Conservation (phyloP, 2,888 invertebrate genomes). For the Chymomyza caudatula region DNA sequence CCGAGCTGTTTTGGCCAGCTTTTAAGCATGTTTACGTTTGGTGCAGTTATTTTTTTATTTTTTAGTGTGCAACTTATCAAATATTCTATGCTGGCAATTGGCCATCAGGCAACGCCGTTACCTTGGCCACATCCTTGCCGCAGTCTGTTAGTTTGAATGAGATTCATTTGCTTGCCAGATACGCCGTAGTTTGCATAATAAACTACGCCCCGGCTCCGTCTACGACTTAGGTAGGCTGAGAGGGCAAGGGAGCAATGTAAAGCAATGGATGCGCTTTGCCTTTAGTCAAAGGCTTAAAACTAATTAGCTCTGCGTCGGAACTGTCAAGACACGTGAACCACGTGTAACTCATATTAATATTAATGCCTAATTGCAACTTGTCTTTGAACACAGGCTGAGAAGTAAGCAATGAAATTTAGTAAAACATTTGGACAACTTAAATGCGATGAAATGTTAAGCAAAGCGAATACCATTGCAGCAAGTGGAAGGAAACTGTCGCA, state of each 20-base stretch:
- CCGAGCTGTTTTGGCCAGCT: slow-evolving; percentile 30
- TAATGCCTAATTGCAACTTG: slow-evolving; percentile 63
- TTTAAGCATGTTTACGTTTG: slow-evolving; percentile 16
- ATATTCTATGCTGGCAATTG: slow-evolving; percentile 70
- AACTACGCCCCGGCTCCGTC: slow-evolving; percentile 46
- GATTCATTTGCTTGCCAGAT: slow-evolving; percentile 66
- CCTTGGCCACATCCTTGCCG: slow-evolving; percentile 71
- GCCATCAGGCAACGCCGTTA: slow-evolving; percentile 46
- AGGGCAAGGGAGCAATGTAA: not conserved
- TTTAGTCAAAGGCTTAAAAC: slow-evolving; percentile 56
- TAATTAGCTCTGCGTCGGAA: slow-evolving; percentile 53
- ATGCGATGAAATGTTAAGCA: not conserved
- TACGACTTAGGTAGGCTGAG: not conserved
- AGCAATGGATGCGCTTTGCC: slow-evolving; percentile 11
- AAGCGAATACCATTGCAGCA: not conserved
- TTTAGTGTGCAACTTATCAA: slow-evolving; percentile 61
- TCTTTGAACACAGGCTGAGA: slow-evolving; percentile 17
- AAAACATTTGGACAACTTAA: not conserved
- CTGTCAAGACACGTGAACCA: slow-evolving; percentile 57
- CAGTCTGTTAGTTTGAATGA: slow-evolving; percentile 59
- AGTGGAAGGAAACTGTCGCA: slow-evolving; percentile 18
- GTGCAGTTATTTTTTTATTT: slow-evolving; percentile 22
- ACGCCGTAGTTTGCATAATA: slow-evolving; percentile 71
- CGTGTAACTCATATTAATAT: slow-evolving; percentile 61
- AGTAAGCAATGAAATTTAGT: too few species aligned